Percentiles rank a stretch among this genome's conserved stretches.
Evolutionary conservation across 2,888 invertebrate species (phyloP).

Genomic region (Cantharis nigra): DNA sequence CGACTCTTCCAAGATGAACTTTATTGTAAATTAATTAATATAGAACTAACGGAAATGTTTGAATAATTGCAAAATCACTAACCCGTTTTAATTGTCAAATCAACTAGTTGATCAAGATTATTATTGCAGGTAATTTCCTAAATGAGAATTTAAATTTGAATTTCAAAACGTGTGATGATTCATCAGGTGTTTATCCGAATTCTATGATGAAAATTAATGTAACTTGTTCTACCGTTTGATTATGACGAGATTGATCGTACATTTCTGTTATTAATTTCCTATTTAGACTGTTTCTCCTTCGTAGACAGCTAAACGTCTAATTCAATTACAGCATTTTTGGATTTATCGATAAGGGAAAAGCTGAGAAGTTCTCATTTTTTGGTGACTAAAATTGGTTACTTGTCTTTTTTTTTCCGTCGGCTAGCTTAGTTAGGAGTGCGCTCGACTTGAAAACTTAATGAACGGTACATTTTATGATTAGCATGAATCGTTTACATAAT

Average conservation of each 20-base stretch:
- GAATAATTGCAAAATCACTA: neutral
- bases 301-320: neutral
- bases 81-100: neutral
- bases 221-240: neutral
- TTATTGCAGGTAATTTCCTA: neutral
- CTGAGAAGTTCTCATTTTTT: no score
- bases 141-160: neutral
- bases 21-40: slow-evolving; percentile 1
- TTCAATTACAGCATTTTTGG: neutral
- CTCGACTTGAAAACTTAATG: neutral
- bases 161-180: neutral
- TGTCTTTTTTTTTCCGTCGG: no score
- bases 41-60: neutral
- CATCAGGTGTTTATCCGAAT: neutral
- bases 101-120: neutral
- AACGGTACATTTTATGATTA: neutral
- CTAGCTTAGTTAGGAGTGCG: neutral
- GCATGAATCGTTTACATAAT: neutral
- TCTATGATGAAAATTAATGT: neutral
- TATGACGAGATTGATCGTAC: neutral
- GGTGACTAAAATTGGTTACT: no score
- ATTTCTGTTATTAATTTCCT: neutral
- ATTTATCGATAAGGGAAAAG: no score
- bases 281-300: neutral
- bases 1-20: neutral